Evolutionary conservation across 35 echinoderm and acorn worm species (phyloP).

Genomic region (Eucidaris tribuloides): DNA sequence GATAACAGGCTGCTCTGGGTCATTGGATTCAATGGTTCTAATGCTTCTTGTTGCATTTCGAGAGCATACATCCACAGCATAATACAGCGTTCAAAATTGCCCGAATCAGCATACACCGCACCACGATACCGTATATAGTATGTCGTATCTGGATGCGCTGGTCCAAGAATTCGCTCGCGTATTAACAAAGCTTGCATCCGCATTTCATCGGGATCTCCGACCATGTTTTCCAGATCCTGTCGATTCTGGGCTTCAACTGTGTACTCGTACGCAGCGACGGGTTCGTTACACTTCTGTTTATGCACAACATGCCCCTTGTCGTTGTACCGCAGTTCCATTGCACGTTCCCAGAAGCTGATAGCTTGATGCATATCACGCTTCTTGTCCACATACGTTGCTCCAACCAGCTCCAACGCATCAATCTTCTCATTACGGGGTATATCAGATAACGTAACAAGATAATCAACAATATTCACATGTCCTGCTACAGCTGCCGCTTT

Average conservation of each 20-base stretch:
- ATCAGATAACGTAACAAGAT: conserved; percentile 52
- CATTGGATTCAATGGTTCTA: conserved; percentile 98
- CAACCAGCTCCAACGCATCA: conserved; percentile 76
- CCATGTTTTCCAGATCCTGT: conserved; percentile 82
- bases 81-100: conserved; percentile 96
- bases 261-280: conserved; percentile 88
- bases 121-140: conserved; percentile 98
- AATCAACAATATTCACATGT: conserved; percentile 93
- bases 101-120: conserved; percentile 95
- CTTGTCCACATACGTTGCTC: conserved; percentile 97
- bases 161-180: conserved; percentile 92
- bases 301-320: conserved; percentile 61
- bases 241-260: conserved; percentile 65
- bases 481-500: conserved; percentile 98
- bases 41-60: conserved; percentile 89
- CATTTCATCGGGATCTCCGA: conserved; percentile 96
- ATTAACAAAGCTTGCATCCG: conserved; percentile 98
- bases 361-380: conserved; percentile 91
- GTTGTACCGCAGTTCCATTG: conserved; percentile 81
- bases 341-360: conserved; percentile 89
- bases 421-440: conserved; percentile 65
- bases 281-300: conserved; percentile 44
- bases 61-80: conserved; percentile 98
- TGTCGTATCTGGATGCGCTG: conserved; percentile 95
- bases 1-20: conserved; percentile 98